Base-by-base conservation (phyloP, 1,140 invertebrate species). In the Achatina immaculata region DNA sequence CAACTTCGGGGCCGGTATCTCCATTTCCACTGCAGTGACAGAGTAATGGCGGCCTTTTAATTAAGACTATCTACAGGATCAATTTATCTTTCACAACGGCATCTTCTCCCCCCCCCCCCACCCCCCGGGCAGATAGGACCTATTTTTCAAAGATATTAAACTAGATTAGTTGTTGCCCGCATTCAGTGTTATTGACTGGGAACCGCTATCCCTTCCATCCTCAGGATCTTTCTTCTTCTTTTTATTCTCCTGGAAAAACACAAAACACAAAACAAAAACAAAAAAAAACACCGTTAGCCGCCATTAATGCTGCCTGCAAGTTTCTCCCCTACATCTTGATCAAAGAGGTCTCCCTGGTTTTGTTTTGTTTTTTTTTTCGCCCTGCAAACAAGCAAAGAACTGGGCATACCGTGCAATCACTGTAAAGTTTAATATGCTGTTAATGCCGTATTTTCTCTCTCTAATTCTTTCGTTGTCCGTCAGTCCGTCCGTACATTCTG, bases 81-180 rank as follows among this genome's bases (percentile, higher is more conserved):
- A 66, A 66, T 66, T 66, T 34, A 14, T 66, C 65, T 66, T 66
- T 66, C 36, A 66, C 28, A 38, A 38, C n/a, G 65, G 65, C 65
- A 34, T 6, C 48, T 24, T 2, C 6, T 6, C 7, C n/a, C n/a
- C 45, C 7, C 7, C 45, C 7, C 7, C 7, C 45, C 45, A 48
- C 45, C 45, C 45, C 19, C 7, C 62, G 7, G n/a, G 62, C 62
- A 65, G 11, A 14, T 11, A 28, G n/a, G 11, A 34, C 7, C 62
- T 9, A 65, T 14, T 69, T 69, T 69, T 42, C 38, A 42, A 69
- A 42, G 38, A 69, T 69, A 69, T 69, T 69, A 69, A 69, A 42
- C 42, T 69, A 19, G 38, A 69, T 69, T 69, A 69, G 68, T n/a
- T 42, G 3, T 69, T 69, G 21, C 3, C 40, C 21, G 36, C 42